A percentile compares a stretch with the other conserved stretches of the same genome.
phyloP scores from a whole-genome alignment of 53 echinoderm and acorn worm species.

The Patiria pectinifera region DNA sequence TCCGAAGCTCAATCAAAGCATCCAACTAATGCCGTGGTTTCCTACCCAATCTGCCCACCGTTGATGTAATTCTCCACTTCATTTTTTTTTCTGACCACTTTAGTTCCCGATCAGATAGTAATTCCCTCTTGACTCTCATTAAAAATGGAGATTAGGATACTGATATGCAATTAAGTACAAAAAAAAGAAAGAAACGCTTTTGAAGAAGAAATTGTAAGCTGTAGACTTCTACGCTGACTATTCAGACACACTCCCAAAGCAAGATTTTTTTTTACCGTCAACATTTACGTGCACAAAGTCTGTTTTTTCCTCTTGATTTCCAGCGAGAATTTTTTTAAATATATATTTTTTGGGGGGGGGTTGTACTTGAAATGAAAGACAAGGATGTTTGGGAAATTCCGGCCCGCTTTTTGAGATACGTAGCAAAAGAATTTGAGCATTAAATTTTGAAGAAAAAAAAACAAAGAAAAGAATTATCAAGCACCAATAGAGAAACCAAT shows the following conservation, averaged over 20 bases:
- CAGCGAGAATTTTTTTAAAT: too few relatives aligned
- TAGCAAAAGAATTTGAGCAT: too few relatives aligned
- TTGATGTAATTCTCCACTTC: not conserved
- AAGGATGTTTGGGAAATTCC: too few relatives aligned
- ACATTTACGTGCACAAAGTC: too few relatives aligned
- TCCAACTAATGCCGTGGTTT: not conserved
- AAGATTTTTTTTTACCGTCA: too few relatives aligned
- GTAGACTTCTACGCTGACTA: not conserved
- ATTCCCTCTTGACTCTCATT: conserved; percentile 12
- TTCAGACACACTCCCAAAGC: not conserved
- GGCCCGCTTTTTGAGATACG: too few relatives aligned
- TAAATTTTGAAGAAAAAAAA: too few relatives aligned
- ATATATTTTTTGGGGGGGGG: too few relatives aligned
- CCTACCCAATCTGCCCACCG: not conserved
- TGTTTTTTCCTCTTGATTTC: too few relatives aligned
- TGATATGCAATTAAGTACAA: not conserved
- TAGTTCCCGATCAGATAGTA: not conserved
- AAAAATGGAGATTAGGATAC: not conserved
- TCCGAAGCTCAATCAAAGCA: not conserved
- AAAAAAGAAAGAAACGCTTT: not conserved
- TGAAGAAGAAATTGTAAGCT: not conserved
- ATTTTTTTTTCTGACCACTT: not conserved
- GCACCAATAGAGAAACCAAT: not conserved
- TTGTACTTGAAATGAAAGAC: too few relatives aligned
- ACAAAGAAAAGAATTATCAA: not conserved